phyloP scores from a whole-genome alignment of 2,888 invertebrate species.

The Drosophila formosana region DNA sequence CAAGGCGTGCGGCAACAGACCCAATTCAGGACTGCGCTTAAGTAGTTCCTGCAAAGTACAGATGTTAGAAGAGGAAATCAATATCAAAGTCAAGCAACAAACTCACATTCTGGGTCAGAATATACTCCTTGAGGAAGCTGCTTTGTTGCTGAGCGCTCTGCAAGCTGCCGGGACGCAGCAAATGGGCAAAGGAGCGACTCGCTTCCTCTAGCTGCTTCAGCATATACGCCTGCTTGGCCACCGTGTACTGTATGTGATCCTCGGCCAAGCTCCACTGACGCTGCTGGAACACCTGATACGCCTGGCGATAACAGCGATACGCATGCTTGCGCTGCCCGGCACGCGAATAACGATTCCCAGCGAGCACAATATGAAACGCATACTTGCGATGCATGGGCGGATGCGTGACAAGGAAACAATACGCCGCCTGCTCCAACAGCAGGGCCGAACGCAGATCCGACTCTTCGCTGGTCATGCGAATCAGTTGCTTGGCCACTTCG shows the following conservation, averaged over 20 bases:
- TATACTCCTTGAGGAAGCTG: constrained; percentile 94
- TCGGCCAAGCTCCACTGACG: constrained; percentile 96
- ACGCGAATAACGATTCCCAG: constrained; percentile 97
- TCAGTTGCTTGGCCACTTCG: constrained; percentile 97
- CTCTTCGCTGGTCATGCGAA: constrained; percentile 98
- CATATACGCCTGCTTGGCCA: constrained; percentile 95
- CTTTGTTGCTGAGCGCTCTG: constrained; percentile 91
- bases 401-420: constrained; percentile 91
- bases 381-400: constrained; percentile 94
- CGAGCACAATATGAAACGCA: constrained; percentile 97
- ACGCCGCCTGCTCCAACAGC: constrained; percentile 96
- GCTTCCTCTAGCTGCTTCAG: constrained; percentile 90
- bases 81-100: not conserved
- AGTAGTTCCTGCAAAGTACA: constrained; percentile 76
- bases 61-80: not conserved
- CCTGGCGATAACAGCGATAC: constrained; percentile 95
- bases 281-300: constrained; percentile 90
- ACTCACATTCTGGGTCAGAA: constrained; percentile 92
- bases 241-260: constrained; percentile 97
- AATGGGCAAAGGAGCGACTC: constrained; percentile 91
- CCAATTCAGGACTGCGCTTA: constrained; percentile 80
- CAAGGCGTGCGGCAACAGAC: constrained; percentile 89
- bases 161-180: constrained; percentile 89
- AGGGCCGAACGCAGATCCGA: constrained; percentile 98
- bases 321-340: constrained; percentile 97